A percentile compares a stretch with the other conserved stretches of the same genome.
Conservation (phyloP, 2,888 invertebrate genomes). For the Pimpla rufipes region DNA sequence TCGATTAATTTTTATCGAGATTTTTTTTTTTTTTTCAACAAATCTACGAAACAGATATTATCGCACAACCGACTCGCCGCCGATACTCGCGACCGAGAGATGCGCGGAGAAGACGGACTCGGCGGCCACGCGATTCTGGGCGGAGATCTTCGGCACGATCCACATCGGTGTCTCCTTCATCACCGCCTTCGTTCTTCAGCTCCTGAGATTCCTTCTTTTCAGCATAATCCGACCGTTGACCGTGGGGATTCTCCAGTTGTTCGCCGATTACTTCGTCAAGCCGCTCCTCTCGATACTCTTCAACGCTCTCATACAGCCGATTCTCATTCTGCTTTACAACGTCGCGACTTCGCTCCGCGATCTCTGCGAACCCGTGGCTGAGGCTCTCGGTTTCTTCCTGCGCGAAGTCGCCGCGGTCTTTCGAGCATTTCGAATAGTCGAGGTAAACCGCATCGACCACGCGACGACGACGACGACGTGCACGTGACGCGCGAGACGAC, state of each 20-base stretch:
- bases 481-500: conserved; percentile 68
- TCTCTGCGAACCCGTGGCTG: conserved; percentile 88
- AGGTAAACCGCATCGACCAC: conserved; percentile 80
- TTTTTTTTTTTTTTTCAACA: background rate
- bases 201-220: conserved; percentile 87
- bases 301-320: conserved; percentile 90
- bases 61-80: conserved; percentile 89
- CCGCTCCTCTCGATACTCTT: conserved; percentile 89
- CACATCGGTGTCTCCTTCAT: conserved; percentile 88
- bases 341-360: conserved; percentile 88
- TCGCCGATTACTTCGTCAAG: conserved; percentile 90
- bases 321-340: conserved; percentile 89
- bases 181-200: conserved; percentile 88
- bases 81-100: conserved; percentile 87
- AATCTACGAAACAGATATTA: conserved; percentile 85
- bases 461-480: conserved; percentile 60
- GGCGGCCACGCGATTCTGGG: conserved; percentile 89
- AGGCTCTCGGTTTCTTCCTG: conserved; percentile 86
- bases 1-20: background rate
- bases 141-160: conserved; percentile 89
- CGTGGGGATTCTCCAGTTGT: conserved; percentile 88
- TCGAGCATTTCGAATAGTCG: conserved; percentile 86
- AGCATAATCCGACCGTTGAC: conserved; percentile 88
- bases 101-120: conserved; percentile 88
- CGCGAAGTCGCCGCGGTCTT: conserved; percentile 85